Base-by-base conservation (phyloP, 2,888 invertebrate genomes). In the Pheosia gnoma region DNA sequence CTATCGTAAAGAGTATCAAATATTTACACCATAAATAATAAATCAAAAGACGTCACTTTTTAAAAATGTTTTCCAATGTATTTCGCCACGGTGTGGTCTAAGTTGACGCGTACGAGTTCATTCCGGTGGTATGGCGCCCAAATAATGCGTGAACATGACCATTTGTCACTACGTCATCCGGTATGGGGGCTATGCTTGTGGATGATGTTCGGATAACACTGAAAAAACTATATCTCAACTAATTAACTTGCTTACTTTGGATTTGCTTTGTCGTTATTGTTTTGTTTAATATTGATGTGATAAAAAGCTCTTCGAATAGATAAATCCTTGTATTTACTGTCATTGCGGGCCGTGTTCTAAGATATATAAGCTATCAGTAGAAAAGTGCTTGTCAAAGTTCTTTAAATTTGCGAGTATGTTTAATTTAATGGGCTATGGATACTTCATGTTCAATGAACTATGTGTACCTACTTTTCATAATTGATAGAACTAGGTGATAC, bases 131-230 rank as follows among this genome's bases (percentile, higher is more conserved):
- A 87, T 84, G 86, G 81, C 72, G 76, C 67, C 75, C 80, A 89
- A 91, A 92, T 90, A 89, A 88, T 77, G 82, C 92, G 91, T 90
- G 91, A 90, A 91, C 89, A 81, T 68, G 72, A 72, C 67, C 90
- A 90, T 93, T 92, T 90, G 88, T 93, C 92, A 91, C 76, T 72
- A 83, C 80, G 84, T 84, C 90, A 84, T 91, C 91, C 89, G 86
- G 89, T 91, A 83, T 54, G 79, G 86, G 84, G 76, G 59, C 88
- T 81, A 87, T 13, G 3, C 13, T 8, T 36, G 38, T 10, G 11
- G 13, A 6, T 10, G 3, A n/a, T 9, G 3, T 5, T 7, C 7
- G 56, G 56, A 56, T 41, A 56, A 9, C 4, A 38, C 41, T 25
- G 13, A 56, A n/a, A 54, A 54, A 54, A 0, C 2, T 4, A 41